Conservation (phyloP, 2,888 invertebrate species). For the Epicampocera succincta region DNA sequence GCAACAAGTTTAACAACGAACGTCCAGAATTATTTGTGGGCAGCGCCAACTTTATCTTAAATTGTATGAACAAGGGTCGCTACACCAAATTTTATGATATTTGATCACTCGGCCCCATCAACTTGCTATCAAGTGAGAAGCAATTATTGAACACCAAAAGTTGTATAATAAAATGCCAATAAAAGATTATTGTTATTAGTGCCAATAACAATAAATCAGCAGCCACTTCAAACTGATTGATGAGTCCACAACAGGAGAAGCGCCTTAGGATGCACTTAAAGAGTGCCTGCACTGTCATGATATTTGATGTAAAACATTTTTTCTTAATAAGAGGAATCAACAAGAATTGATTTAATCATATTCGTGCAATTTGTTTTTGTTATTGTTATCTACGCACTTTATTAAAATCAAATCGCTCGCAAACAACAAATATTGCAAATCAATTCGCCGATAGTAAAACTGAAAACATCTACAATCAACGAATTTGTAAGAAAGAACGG, state of each 20-base stretch:
- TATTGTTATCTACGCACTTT: constrained; percentile 38
- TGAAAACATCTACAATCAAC: constrained; percentile 4
- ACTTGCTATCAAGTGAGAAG: too few relatives aligned
- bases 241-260: background rate
- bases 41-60: too few relatives aligned
- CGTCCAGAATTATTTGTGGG: too few relatives aligned
- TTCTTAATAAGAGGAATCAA: too few relatives aligned
- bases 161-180: too few relatives aligned
- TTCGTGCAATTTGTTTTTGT: background rate
- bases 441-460: constrained; percentile 18
- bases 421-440: constrained; percentile 16
- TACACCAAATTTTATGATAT: too few relatives aligned
- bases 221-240: constrained; percentile 32
- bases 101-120: too few relatives aligned
- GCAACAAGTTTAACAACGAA: too few relatives aligned
- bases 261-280: constrained; percentile 9
- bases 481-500: background rate
- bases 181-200: too few relatives aligned
- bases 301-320: constrained; percentile 20
- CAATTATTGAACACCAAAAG: too few relatives aligned
- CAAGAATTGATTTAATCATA: background rate
- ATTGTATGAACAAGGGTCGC: too few relatives aligned
- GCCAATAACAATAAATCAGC: constrained; percentile 19
- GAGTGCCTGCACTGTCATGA: background rate
- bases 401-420: constrained; percentile 8